These are phyloP conservation scores for Ferdinandea cuprea DNA, from an alignment of 2,888 invertebrate species.

Conservation along the genomic window DNA sequence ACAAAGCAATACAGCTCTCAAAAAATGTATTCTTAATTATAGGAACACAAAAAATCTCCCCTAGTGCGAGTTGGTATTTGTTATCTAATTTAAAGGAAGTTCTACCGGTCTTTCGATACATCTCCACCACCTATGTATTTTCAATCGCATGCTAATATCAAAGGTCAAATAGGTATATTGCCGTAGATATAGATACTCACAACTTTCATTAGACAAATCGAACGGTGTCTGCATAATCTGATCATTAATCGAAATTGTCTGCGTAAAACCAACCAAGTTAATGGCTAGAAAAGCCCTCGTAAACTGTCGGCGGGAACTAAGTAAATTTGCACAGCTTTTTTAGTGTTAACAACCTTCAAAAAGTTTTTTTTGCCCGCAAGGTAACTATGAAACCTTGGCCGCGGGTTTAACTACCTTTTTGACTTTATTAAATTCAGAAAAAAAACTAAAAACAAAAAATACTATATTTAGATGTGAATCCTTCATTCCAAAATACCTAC, in stretches of 20 bases:
- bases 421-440: too few relatives aligned
- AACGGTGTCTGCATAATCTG: not conserved
- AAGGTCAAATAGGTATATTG: constrained; percentile 25
- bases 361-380: constrained; percentile 5
- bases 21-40: too few relatives aligned
- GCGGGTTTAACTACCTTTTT: too few relatives aligned
- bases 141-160: constrained; percentile 2
- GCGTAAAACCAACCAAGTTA: not conserved
- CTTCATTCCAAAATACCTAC: not conserved
- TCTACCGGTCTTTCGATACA: not conserved
- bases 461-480: not conserved
- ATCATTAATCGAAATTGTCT: not conserved
- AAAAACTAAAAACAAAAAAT: not conserved
- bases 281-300: not conserved
- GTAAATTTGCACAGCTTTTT: constrained; percentile 14
- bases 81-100: not conserved
- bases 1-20: too few relatives aligned
- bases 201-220: too few relatives aligned
- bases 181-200: too few relatives aligned
- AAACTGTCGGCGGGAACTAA: not conserved
- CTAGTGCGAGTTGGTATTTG: not conserved
- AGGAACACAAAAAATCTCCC: too few relatives aligned
- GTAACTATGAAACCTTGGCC: not conserved
- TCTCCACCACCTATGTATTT: not conserved
- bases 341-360: constrained; percentile 22